Evolutionary conservation across 2,113 vertebrate genomes (phyloP), one percentile per base, ranked within the genome.

Genomic region (Gnathonemus longibarbis): DNA sequence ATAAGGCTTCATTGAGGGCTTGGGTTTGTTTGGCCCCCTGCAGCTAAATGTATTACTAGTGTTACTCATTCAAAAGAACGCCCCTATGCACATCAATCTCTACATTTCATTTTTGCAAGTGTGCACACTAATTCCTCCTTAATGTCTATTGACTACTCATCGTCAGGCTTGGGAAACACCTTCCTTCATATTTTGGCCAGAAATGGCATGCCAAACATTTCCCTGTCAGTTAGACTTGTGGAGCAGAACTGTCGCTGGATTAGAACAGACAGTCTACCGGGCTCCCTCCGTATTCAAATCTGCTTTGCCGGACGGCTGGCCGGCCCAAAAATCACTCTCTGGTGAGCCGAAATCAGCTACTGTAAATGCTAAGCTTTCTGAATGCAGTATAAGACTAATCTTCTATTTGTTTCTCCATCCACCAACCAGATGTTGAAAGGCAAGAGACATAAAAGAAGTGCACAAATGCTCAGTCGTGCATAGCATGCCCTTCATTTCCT

Each of bases 211-310:
- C 50, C 17, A 31, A 45, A 8, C 27, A 66, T 84, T 27, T 62
- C 83, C 52, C 83, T 90, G 84, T 87, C 84, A 87, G 42, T 90
- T 56, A 90, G 84, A 74, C 58, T 58, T 62, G 21, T 87, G 84
- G 84, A 87, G 84, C 84, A 90, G 89, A 90, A 90, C 89, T 87
- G 24, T 24, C 31, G 10, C 27, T 21, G 56, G 21, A 90, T 90
- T 87, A 87, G 58, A 62, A 74, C 39, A 31, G 58, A 3, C 62
- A 90, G 35, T 7, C 84, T 90, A 84, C 46, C 58, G 49, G 89
- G 62, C 80, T 50, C 15, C n/a, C 52, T 89, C 77, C 84, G 53
- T 85, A 85, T 48, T 89, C 39, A 89, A 85, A 89, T 89, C 89
- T 89, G 52, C 53, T 48, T 89, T 56, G 58, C 74, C 52, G 62